Evolutionary conservation across 1,140 invertebrate genomes (phyloP).

Genomic region (Episyrphus balteatus): DNA sequence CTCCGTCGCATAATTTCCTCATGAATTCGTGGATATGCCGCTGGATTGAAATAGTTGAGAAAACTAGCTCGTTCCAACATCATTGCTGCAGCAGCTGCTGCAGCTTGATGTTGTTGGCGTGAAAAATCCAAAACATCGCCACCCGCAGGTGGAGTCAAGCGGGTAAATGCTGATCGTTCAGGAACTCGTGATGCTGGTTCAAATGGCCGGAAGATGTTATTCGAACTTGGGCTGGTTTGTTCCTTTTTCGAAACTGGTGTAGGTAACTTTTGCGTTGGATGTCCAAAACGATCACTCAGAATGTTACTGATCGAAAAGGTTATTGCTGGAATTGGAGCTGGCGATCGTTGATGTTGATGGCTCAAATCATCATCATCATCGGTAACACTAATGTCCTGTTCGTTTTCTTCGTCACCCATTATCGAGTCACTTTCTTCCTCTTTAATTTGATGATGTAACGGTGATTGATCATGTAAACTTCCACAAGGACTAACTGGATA

Average conservation of each 20-base stretch:
- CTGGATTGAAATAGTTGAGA: conserved; percentile 33
- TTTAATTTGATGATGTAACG: conserved; percentile 25
- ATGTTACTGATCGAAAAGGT: conserved; percentile 36
- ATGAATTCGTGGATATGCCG: conserved; percentile 34
- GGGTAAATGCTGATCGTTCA: conserved; percentile 24
- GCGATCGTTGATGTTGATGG: conserved; percentile 21
- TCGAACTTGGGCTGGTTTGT: conserved; percentile 4
- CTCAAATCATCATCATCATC: conserved; percentile 7
- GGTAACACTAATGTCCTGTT: conserved; percentile 32
- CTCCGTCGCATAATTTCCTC: conserved; percentile 29
- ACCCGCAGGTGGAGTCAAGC: conserved; percentile 11
- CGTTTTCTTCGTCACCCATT: conserved; percentile 28
- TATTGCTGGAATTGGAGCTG: conserved; percentile 21
- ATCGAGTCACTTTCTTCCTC: conserved; percentile 34
- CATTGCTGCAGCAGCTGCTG: conserved; percentile 31
- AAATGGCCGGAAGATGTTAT: conserved; percentile 29
- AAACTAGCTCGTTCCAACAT: conserved; percentile 35
- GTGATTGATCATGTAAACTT: conserved; percentile 18
- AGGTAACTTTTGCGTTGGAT: conserved; percentile 11
- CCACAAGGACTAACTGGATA: conserved; percentile 16
- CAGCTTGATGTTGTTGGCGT: conserved; percentile 20
- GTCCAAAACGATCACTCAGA: conserved; percentile 32
- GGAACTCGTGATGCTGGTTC: conserved; percentile 25
- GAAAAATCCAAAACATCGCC: conserved; percentile 33
- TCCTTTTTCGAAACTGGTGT: conserved; percentile 8